phyloP scores from a whole-genome alignment of 2,797 vertebrate genomes.

The Potorous gilbertii region DNA sequence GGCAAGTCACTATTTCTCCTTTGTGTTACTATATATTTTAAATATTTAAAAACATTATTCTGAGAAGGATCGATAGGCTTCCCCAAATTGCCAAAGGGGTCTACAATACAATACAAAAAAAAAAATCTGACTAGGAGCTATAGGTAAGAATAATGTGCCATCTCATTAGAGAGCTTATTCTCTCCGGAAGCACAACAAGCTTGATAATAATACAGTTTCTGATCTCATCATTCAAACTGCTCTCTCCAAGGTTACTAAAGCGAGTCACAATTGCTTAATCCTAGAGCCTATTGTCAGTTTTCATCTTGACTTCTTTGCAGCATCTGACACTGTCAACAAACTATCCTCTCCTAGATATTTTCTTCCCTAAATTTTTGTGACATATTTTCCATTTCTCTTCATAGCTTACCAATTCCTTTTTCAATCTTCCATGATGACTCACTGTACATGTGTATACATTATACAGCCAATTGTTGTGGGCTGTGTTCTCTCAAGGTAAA shows the following conservation, averaged over 20 bases:
- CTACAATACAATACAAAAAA: background rate
- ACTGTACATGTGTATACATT: background rate
- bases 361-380: background rate
- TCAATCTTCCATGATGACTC: background rate
- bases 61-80: background rate
- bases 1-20: background rate
- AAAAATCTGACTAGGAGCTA: background rate
- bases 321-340: background rate
- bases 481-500: background rate
- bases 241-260: background rate
- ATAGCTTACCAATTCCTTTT: background rate
- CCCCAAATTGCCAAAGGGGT: background rate
- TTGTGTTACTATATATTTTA: background rate
- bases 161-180: background rate
- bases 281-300: background rate
- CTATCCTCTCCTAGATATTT: background rate
- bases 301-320: background rate
- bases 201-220: background rate
- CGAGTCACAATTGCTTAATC: background rate
- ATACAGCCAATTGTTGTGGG: background rate
- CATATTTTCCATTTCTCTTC: background rate
- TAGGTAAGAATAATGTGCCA: background rate
- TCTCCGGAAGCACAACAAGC: background rate
- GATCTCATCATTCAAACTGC: background rate
- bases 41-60: background rate